Conservation (phyloP, 2,888 invertebrate species). For the Drosophila nr. perissopoda region DNA sequence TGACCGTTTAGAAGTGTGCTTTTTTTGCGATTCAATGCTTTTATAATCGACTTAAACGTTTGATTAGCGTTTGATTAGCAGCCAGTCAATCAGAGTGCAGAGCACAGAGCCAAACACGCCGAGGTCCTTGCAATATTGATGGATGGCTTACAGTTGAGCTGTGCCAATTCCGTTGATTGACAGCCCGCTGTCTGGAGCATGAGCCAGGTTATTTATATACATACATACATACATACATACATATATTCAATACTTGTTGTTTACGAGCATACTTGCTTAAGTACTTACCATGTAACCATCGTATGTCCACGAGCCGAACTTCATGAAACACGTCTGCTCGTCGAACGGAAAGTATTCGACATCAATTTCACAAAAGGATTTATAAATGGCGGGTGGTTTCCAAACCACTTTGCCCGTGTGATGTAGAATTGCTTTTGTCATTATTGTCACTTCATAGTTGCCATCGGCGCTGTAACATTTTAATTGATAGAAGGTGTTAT, state of each 20-base stretch:
- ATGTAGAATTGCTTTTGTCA: slow-evolving; percentile 98
- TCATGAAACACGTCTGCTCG: slow-evolving; percentile 97
- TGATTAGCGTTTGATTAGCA: slow-evolving; percentile 61
- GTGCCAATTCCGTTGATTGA: slow-evolving; percentile 59
- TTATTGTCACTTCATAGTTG: slow-evolving; percentile 98
- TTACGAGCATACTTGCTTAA: slow-evolving; percentile 4
- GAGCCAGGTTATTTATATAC: slow-evolving; percentile 6
- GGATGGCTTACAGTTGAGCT: slow-evolving; percentile 50
- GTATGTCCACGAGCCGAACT: slow-evolving; percentile 96
- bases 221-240: slow-evolving; percentile 9
- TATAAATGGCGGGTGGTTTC: slow-evolving; percentile 99
- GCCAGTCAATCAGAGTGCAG: slow-evolving; percentile 47
- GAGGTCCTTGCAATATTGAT: slow-evolving; percentile 30
- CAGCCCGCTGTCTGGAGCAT: slow-evolving; percentile 42
- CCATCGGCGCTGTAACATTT: slow-evolving; percentile 93
- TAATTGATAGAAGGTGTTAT: neutral
- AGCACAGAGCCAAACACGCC: slow-evolving; percentile 7
- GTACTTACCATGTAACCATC: slow-evolving; percentile 94
- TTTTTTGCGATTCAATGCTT: slow-evolving; percentile 67
- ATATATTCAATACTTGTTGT: neutral
- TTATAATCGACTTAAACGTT: slow-evolving; percentile 74
- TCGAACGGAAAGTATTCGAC: slow-evolving; percentile 98
- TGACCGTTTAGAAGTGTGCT: neutral
- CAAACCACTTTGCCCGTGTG: slow-evolving; percentile 97
- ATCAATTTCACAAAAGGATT: slow-evolving; percentile 98